Conservation (phyloP, 2,888 invertebrate genomes). For the Melieria picta region DNA sequence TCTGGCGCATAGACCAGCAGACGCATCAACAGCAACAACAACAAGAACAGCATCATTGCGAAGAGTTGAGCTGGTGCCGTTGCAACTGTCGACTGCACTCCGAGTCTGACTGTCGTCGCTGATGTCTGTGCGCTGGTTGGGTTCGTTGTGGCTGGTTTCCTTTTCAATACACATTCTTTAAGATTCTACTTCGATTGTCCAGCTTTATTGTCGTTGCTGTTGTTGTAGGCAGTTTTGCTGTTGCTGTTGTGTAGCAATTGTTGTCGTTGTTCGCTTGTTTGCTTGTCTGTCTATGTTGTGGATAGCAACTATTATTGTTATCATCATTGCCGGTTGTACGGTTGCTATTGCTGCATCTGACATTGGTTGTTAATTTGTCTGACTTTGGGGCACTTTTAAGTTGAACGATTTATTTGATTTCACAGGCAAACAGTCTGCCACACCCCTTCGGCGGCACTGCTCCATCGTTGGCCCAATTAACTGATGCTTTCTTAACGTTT, state of each 20-base stretch:
- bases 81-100: no score
- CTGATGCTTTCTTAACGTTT: not conserved
- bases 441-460: not conserved
- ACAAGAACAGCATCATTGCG: no score
- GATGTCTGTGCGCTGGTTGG: no score
- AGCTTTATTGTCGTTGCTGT: not conserved
- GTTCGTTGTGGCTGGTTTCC: not conserved
- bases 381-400: not conserved
- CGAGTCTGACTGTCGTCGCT: no score
- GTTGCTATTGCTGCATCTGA: not conserved
- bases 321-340: not conserved
- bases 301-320: not conserved
- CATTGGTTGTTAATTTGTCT: not conserved
- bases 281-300: not conserved
- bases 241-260: not conserved
- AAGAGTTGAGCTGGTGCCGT: no score
- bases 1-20: no score
- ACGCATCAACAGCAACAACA: no score
- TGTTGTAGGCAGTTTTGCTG: not conserved
- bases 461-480: not conserved
- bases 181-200: not conserved
- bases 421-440: not conserved
- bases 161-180: slow-evolving; percentile 10
- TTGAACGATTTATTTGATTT: slow-evolving; percentile 1
- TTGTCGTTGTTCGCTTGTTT: not conserved